Evolutionary conservation across 1,140 invertebrate genomes (phyloP), one percentile per base, ranked within the genome.

Genomic region (Bilobella aurantiaca): DNA sequence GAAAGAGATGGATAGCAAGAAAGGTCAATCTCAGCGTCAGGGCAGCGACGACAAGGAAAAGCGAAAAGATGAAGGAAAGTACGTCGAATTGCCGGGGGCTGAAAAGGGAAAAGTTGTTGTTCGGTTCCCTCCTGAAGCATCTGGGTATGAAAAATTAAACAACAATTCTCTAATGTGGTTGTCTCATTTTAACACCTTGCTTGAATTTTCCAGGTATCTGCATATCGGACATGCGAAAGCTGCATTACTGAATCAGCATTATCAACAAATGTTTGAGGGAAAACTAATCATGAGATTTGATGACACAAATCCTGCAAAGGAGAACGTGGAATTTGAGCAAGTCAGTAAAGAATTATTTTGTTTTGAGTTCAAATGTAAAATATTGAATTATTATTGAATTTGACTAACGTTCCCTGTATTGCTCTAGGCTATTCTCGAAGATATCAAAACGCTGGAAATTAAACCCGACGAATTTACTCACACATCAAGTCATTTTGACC

Each of bases 201-300:
- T n/a, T n/a, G n/a, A n/a, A n/a, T 75, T 73, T 59, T 80, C 68
- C 70, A 89, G 89, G 23, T 98, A 90, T 79, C 80, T 99, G 23
- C 97, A 99, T 76, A 96, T 99, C 79, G 97, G 97, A 18, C 97
- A 99, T 81, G 97, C 96, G 0, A 99, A 99, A 80, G 97, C 97
- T 57, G 96, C 96, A 30, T 81, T 99, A 1, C 80, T 99, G 1
- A 99, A 99, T 81, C 93, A 98, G 74, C 91, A 98, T 79, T 99
- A 99, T 75, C 91, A 97, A 67, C 83, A 92, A 74, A 80, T 84
- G 18, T 99, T 97, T 77, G 81, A 98, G 75, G 97, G 97, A 0
- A 90, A 90, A 76, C 82, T 99, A 0, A 92, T 99, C 60, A 95
- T 99, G 93, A 83, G 97, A 73, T 99, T 99, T 80, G 97, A 99